phyloP scores from a whole-genome alignment of 2,113 vertebrate genomes.

The Suricata suricatta region DNA sequence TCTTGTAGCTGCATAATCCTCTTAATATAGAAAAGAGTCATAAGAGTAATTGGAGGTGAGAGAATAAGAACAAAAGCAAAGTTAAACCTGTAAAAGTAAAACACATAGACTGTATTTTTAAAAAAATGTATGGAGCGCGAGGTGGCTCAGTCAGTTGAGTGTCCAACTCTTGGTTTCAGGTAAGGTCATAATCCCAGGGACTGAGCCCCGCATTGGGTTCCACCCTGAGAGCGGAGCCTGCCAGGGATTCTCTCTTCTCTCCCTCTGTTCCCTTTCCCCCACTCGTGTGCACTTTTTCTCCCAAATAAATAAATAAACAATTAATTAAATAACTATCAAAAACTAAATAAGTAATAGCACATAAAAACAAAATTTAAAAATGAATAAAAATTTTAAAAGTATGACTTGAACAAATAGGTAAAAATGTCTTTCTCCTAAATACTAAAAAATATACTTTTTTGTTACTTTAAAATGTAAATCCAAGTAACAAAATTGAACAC shows the following conservation, averaged over 20 bases:
- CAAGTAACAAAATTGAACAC: neutral
- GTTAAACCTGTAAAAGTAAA: neutral
- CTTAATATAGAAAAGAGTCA: neutral
- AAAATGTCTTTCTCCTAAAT: slow-evolving; percentile 8
- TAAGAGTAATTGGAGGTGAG: neutral
- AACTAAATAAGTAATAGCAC: no score
- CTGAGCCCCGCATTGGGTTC: neutral
- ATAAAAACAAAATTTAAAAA: no score
- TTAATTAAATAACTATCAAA: no score
- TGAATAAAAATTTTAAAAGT: neutral
- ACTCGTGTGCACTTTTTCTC: no score
- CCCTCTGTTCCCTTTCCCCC: no score
- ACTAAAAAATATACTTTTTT: neutral
- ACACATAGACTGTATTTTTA: neutral
- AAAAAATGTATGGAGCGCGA: neutral
- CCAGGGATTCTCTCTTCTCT: neutral
- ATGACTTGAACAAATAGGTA: neutral
- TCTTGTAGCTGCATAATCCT: neutral
- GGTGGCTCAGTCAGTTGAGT: neutral
- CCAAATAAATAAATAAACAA: no score
- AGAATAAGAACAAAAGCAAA: slow-evolving; percentile 38
- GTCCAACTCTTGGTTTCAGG: neutral
- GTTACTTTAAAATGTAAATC: slow-evolving; percentile 28
- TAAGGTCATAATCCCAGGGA: neutral
- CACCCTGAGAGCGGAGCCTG: neutral